Evolutionary conservation across 2,888 invertebrate genomes (phyloP).

Genomic region (Octonoba sinensis): DNA sequence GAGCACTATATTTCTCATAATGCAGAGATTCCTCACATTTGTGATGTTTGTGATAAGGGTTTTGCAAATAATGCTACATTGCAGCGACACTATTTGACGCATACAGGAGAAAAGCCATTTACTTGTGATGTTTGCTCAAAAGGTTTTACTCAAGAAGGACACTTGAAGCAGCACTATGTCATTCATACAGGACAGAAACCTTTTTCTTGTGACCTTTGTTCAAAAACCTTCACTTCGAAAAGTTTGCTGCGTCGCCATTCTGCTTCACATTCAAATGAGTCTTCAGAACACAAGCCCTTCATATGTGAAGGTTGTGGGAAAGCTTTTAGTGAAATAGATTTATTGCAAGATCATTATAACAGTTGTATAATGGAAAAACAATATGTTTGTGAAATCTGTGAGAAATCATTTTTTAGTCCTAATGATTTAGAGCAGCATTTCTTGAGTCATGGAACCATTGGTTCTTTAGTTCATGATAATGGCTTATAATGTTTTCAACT

Average conservation of each 20-base stretch:
- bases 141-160: conserved; percentile 43
- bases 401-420: conserved; percentile 43
- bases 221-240: conserved; percentile 37
- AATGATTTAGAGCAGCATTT: conserved; percentile 54
- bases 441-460: conserved; percentile 32
- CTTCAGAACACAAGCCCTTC: conserved; percentile 6
- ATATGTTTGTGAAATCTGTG: conserved; percentile 43
- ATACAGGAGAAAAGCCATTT: conserved; percentile 42
- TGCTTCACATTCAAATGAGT: conserved; percentile 14
- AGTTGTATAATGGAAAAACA: conserved; percentile 42
- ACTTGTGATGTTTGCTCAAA: conserved; percentile 39
- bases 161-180: conserved; percentile 42
- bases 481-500: neutral
- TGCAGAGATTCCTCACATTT: conserved; percentile 49
- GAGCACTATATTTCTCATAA: conserved; percentile 56
- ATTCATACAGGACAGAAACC: conserved; percentile 46
- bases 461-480: conserved; percentile 21
- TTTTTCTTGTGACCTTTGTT: conserved; percentile 27
- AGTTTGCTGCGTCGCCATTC: conserved; percentile 38
- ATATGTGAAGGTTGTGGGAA: conserved; percentile 38
- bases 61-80: conserved; percentile 55
- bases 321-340: conserved; percentile 20
- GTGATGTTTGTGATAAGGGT: conserved; percentile 53
- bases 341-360: conserved; percentile 35
- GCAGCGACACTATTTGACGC: conserved; percentile 40